A percentile compares a stretch with the other conserved stretches of the same genome.
Conservation (phyloP, 2,888 invertebrate genomes). For the Auanema sp. region DNA sequence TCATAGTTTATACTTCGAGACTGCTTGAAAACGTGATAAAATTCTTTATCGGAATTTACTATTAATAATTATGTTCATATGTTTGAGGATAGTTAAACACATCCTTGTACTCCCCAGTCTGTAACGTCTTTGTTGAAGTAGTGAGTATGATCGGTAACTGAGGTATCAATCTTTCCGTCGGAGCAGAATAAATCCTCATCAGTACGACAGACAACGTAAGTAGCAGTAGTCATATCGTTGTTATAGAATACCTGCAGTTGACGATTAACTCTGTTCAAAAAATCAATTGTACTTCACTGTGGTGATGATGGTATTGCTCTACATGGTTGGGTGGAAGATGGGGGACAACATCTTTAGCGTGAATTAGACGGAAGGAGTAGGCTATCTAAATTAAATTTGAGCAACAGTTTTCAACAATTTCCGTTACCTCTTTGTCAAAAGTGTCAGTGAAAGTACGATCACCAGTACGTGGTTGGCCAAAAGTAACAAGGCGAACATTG, state of each 20-base stretch:
- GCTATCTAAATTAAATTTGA: constrained; percentile 11
- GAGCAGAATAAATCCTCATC: constrained; percentile 38
- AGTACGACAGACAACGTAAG: constrained; percentile 30
- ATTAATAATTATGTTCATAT: background rate
- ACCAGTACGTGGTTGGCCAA: constrained; percentile 53
- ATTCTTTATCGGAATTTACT: too few relatives aligned
- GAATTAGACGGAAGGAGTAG: constrained; percentile 42
- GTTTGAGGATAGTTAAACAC: constrained; percentile 1
- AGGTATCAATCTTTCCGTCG: constrained; percentile 22
- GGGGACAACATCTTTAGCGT: constrained; percentile 39
- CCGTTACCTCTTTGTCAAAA: constrained; percentile 37
- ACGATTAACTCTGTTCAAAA: background rate
- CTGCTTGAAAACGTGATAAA: too few relatives aligned
- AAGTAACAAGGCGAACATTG: constrained; percentile 42
- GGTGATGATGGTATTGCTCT: constrained; percentile 41
- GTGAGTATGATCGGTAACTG: constrained; percentile 4
- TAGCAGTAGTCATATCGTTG: constrained; percentile 43
- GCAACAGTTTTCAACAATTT: background rate
- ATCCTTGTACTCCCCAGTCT: constrained; percentile 12
- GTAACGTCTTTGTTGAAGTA: constrained; percentile 16
- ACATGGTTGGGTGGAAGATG: constrained; percentile 41
- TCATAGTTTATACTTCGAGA: too few relatives aligned
- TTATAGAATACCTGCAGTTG: constrained; percentile 40
- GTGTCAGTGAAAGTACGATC: constrained; percentile 40
- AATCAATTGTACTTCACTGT: constrained; percentile 24